Evolutionary conservation across 2,888 invertebrate genomes (phyloP), one percentile per base, ranked within the genome.

Genomic region (Drosophila formosana): DNA sequence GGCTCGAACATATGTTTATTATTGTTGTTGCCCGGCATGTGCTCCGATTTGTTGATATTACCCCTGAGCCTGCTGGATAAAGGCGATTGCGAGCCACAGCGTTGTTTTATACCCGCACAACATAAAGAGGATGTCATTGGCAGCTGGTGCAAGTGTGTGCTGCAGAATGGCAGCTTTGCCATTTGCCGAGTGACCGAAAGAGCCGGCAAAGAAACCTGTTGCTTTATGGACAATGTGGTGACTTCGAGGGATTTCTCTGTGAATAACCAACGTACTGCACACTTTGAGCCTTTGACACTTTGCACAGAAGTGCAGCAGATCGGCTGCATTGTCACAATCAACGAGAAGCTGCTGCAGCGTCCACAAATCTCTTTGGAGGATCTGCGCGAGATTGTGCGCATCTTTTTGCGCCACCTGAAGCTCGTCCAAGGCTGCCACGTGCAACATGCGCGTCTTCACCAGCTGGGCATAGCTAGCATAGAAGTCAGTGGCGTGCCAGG

Each of bases 181-280:
- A 47, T 91, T 25, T 88, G 90, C 7, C 82, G 82, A 30, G 64
- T 90, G 45, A 65, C 62, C 32, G 66, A 75, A 3, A 76, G 88
- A 9, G 66, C 65, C 0, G 67, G 65, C 8, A 60, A 71, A 4
- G 67, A 69, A 25, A 65, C 75, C n/a, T 85, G 82, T 71, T 83
- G 90, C 70, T 90, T 83, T 43, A 25, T 91, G 45, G 90, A 90
- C 60, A 53, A 64, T 18, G 46, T 72, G 9, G 90, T 91, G 32
- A 70, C 90, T 1, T 75, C 74, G 5, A 49, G 4, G 0, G 18
- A 34, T 2, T 75, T 83, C 3, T 4, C 30, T 1, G 45, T 28
- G 1, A 26, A 11, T 25, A 67, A 66, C 30, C 62, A 86, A 37
- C 52, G 55, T 0, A 11, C 88, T 3, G 25, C n/a, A 7, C 26